Base-by-base conservation (phyloP, 2,888 invertebrate species). In the Mythimna impura region DNA sequence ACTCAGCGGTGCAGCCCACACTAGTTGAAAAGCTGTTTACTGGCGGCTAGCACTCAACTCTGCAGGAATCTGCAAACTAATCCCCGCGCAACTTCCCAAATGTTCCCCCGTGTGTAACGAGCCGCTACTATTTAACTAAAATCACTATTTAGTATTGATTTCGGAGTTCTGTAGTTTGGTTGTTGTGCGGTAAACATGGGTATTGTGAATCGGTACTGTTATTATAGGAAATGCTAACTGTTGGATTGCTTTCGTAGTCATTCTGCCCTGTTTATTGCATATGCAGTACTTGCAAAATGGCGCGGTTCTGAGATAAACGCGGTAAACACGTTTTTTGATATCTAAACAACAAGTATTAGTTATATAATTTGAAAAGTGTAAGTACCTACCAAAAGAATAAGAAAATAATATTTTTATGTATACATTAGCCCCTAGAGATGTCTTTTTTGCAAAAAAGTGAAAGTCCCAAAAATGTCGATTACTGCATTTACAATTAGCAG, bases 11-110 rank as follows among this genome's bases (percentile, higher is more conserved):
- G 58, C 66, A 77, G 71, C 69, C 79, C 71, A 79, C 87, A 84
- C 78, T 81, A 86, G 83, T 86, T 81, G 83, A 75, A 78, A 87
- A 87, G 76, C 87, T 86, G 87, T 85, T 83, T 86, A 82, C 78
- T 76, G 74, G 64, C 60, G 50, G 60, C 63, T 36, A 58, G 76
- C 61, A 43, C 30, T 71, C 57, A 68, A 72, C 71, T 73, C 80
- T 36, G 65, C 75, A 63, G 79, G 76, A 89, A 87, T 84, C 82
- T 82, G 83, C 83, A 83, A 87, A 88, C 87, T 89, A 91, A 89
- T 87, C 84, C 86, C 17, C 25, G 68, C 34, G 54, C 20, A 83
- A 83, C 71, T 83, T 83, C 66, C 30, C 63, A 71, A 82, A 83
- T 73, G 73, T 57, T 66, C 62, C 62, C 58, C 69, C 68, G 83